Evolutionary conservation across 1,140 invertebrate genomes (phyloP), one percentile per base, ranked within the genome.

Genomic region (Whitmania pigra): DNA sequence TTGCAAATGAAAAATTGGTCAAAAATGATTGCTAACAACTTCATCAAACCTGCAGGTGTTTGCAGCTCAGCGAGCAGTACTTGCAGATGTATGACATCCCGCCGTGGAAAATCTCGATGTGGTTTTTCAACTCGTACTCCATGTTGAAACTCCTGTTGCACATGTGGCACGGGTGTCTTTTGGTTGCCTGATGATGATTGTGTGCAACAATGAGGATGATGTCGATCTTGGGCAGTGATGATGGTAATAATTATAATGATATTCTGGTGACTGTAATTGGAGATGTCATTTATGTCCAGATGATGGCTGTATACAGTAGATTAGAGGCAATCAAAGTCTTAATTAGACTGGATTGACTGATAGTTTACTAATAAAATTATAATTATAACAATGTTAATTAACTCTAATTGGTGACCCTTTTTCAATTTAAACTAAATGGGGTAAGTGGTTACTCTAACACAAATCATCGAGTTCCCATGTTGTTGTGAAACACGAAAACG

Each of bases 91-190:
- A 85, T 55, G 81, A 75, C n/a, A 80, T 77, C 17, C 82, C 81
- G 67, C 80, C 81, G 75, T 85, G 84, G 71, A 79, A 79, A 0
- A 78, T 75, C 53, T 80, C 78, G 25, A 79, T 73, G 73, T 85
- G 84, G 27, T 82, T 79, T 22, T 78, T 79, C 31, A 84, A 73
- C 71, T 84, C 82, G 74, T 80, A 81, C 55, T 77, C 75, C 60
- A 81, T 80, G n/a, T 82, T 77, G 76, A 85, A 85, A 53, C 76
- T 76, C 75, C 80, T 83, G 40, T 79, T 78, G 77, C 84, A 85
- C 13, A 79, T 72, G 15, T 77, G 71, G 71, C 81, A 82, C 22
- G 74, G 55, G 22, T 78, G 72, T 63, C 77, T 80, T 11, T 29
- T 49, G 43, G 9, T 49, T 13, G 13, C 2, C 43, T 49, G 43